Evolutionary conservation across 2,113 vertebrate species (phyloP), one percentile per base, ranked within the genome.

Genomic region (Bombycilla garrulus): DNA sequence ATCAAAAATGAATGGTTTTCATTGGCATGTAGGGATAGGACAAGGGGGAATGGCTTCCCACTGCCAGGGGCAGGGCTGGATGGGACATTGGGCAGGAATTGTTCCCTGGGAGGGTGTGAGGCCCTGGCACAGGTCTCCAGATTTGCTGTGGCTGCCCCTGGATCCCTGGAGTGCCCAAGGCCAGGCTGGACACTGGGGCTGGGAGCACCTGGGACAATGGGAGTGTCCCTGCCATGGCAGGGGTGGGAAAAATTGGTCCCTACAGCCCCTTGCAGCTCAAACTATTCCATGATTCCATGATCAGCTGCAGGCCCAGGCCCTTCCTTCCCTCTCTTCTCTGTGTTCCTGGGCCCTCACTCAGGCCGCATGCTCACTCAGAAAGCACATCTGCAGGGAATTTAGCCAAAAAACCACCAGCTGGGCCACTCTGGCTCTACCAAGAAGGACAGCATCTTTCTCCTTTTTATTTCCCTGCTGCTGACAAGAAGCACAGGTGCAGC

Each of bases 221-320:
- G 0, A 56, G 3, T 26, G 85, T 56, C 50, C 42, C 31, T 71
- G 74, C 47, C 33, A 25, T 15, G 57, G 35, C 16, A 25, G 14
- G 9, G 9, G 44, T 35, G 13, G 47, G 2, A n/a, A 1, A 3
- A 2, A 15, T 16, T n/a, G 16, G 1, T 5, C 9, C 42, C 64
- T 42, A 36, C 9, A 25, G 21, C 12, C 31, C 17, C 14, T 88
- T 72, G 48, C 25, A 42, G 12, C 20, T 14, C 35, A 17, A 71
- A 35, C 5, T 5, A 31, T 64, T 64, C 50, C 5, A 19, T 15
- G 25, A 36, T 12, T 50, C 31, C 22, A 0, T 31, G 21, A 42
- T 15, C 50, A 71, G 40, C 23, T 47, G 47, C 74, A 71, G 35
- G 65, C 33, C 21, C 11, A 11, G 56, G 21, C 29, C 33, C 31